Conservation (phyloP, 1,140 invertebrate species). For the Tetranychus cinnabarinus region DNA sequence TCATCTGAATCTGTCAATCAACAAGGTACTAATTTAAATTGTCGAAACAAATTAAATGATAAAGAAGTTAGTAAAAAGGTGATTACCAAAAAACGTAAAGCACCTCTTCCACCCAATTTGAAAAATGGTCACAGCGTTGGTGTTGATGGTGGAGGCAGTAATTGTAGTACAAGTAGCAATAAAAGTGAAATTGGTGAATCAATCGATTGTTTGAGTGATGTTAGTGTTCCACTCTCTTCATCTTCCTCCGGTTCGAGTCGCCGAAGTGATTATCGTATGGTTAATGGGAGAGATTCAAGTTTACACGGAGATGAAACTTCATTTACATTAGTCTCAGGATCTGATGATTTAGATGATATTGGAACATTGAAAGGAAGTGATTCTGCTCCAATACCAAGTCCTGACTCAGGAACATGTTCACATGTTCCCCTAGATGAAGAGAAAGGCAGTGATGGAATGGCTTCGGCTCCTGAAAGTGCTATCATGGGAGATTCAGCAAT, state of each 20-base stretch:
- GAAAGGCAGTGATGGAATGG: no score
- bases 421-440: no score
- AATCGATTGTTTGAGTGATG: not conserved
- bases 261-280: not conserved
- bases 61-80: constrained; percentile 11
- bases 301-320: no score
- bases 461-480: no score
- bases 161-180: not conserved
- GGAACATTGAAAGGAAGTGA: no score
- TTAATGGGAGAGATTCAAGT: no score
- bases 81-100: constrained; percentile 15
- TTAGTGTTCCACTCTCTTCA: constrained; percentile 1
- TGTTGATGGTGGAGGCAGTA: not conserved
- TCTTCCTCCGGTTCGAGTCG: not conserved
- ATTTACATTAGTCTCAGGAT: no score
- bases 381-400: not conserved
- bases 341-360: no score
- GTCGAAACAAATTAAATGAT: not conserved
- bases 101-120: constrained; percentile 13
- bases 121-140: not conserved
- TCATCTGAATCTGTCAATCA: not conserved
- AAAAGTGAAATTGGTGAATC: not conserved
- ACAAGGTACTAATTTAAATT: no score
- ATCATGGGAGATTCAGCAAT: no score
- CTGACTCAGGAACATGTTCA: not conserved